Evolutionary conservation across 1,140 invertebrate species (phyloP).

Genomic region (Microplitis demolitor): DNA sequence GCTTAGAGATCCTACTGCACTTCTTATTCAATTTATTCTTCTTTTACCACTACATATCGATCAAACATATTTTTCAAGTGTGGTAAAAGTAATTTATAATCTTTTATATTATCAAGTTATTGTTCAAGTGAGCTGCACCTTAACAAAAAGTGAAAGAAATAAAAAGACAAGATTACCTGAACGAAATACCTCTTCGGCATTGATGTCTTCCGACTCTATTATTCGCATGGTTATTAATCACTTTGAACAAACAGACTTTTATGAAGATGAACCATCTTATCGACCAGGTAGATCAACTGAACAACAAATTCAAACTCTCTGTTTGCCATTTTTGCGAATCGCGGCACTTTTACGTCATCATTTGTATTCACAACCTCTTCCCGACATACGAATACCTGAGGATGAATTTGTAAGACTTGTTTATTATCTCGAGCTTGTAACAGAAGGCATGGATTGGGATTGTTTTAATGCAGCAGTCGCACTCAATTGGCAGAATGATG

Average conservation of each 20-base stretch:
- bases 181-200: conserved; percentile 24
- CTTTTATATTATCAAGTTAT: conserved; percentile 88
- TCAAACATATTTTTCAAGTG: conserved; percentile 83
- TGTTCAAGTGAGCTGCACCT: conserved; percentile 71
- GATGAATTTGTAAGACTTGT: conserved; percentile 76
- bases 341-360: conserved; percentile 84
- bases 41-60: conserved; percentile 84
- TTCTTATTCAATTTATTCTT: conserved; percentile 86
- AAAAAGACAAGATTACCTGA: conserved; percentile 31
- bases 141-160: conserved; percentile 62
- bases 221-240: conserved; percentile 54
- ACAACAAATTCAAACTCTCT: conserved; percentile 74
- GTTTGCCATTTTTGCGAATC: conserved; percentile 83
- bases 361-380: conserved; percentile 81
- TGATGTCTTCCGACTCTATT: conserved; percentile 41
- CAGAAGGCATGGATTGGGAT: conserved; percentile 70
- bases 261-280: conserved; percentile 34
- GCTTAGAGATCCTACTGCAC: conserved; percentile 79
- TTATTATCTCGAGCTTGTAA: conserved; percentile 76
- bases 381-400: conserved; percentile 67
- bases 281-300: conserved; percentile 20
- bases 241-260: conserved; percentile 51
- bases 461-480: conserved; percentile 71
- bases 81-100: conserved; percentile 87
- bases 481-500: conserved; percentile 67